phyloP scores from a whole-genome alignment of 1,140 invertebrate genomes.

The Pachypsylla venusta region DNA sequence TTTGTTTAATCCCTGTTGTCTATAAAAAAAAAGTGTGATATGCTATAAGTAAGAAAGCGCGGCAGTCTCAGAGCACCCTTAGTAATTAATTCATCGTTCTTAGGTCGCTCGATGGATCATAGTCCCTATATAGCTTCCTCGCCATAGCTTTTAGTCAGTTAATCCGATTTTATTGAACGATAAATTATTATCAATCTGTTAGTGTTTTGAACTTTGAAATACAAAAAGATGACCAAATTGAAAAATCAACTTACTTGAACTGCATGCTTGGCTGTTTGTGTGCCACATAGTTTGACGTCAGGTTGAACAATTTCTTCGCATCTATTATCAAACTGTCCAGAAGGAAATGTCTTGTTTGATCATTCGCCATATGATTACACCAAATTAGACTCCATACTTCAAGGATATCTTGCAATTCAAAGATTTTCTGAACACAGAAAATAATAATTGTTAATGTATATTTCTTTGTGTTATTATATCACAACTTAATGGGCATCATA shows the following conservation, averaged over 20 bases:
- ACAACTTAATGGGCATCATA: too few species aligned
- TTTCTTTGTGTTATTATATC: too few species aligned
- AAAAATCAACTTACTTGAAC: slow-evolving; percentile 5
- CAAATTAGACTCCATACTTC: slow-evolving; percentile 1
- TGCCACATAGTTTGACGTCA: neutral
- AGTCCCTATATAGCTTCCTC: too few species aligned
- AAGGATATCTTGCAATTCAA: neutral
- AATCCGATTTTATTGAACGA: too few species aligned
- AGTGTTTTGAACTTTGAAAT: too few species aligned
- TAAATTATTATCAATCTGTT: too few species aligned
- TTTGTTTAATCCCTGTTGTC: too few species aligned
- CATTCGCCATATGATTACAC: neutral
- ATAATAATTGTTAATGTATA: too few species aligned
- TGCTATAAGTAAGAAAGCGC: too few species aligned
- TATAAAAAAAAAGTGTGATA: too few species aligned
- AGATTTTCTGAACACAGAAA: slow-evolving; percentile 2
- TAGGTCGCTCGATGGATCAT: neutral
- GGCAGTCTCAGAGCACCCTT: neutral
- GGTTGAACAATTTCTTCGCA: slow-evolving; percentile 1
- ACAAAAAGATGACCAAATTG: neutral
- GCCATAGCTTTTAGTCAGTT: too few species aligned
- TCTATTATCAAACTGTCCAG: neutral
- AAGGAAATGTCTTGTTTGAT: neutral
- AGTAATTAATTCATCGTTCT: neutral
- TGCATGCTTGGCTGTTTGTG: neutral